These are phyloP conservation scores for Notothenia coriiceps DNA, from an alignment of 2,113 vertebrate species.

Conservation along the genomic window DNA sequence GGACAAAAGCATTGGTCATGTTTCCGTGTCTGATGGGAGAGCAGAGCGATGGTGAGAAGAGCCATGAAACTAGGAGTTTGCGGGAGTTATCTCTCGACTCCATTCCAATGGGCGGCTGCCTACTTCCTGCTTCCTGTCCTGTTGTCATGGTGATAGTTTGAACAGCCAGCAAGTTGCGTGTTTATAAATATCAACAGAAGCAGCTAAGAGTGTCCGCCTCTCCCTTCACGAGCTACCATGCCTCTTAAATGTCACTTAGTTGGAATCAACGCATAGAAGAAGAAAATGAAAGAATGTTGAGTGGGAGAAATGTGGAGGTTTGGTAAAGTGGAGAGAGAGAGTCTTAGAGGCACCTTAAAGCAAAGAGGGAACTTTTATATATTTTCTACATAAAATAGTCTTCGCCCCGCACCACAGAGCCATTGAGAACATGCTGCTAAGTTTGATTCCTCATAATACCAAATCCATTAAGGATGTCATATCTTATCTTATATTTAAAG, in stretches of 20 bases:
- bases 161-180: slow-evolving; percentile 10
- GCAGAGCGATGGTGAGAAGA: background rate
- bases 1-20: background rate
- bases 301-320: slow-evolving; percentile 31
- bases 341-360: slow-evolving; percentile 3
- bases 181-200: slow-evolving; percentile 43
- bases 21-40: background rate
- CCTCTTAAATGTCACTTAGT: slow-evolving; percentile 49
- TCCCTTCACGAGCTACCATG: slow-evolving; percentile 18
- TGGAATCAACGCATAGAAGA: slow-evolving; percentile 8
- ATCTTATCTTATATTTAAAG: background rate
- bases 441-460: background rate
- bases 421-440: slow-evolving; percentile 1
- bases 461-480: background rate
- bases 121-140: slow-evolving; percentile 79
- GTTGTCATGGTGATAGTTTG: slow-evolving; percentile 67
- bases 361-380: slow-evolving; percentile 14
- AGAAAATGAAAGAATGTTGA: slow-evolving; percentile 11
- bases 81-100: slow-evolving; percentile 57
- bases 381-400: slow-evolving; percentile 21
- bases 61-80: background rate
- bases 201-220: slow-evolving; percentile 44
- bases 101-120: slow-evolving; percentile 37
- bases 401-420: background rate
- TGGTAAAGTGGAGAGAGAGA: background rate